phyloP scores from a whole-genome alignment of 1,140 invertebrate species.

The Drosophila melanogaster region Release_6_plus_ISO1_MT NT_037436.4:18202001-18202500 shows the following conservation, averaged over 20 bases:
- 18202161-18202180: conserved; percentile 32
- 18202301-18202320: background rate
- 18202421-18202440: conserved; percentile 58
- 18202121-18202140: conserved; percentile 87
- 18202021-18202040: conserved; percentile 88
- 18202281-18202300: conserved; percentile 39
- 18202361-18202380: conserved; percentile 67
- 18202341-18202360: conserved; percentile 44
- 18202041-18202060: conserved; percentile 87
- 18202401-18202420: conserved; percentile 8
- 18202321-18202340: conserved; percentile 16
- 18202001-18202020: conserved; percentile 87
- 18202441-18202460: conserved; percentile 46
- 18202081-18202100: conserved; percentile 88
- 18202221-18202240: conserved; percentile 14
- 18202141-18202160: conserved; percentile 72
- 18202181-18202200: conserved; percentile 6
- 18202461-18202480: conserved; percentile 53
- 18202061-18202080: conserved; percentile 87
- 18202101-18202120: conserved; percentile 89
- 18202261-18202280: conserved; percentile 55
- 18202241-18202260: conserved; percentile 14
- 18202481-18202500: conserved; percentile 30
- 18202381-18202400: conserved; percentile 26
- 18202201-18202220: conserved; percentile 18